A percentile compares a stretch with the other conserved stretches of the same genome.
phyloP scores from a whole-genome alignment of 1,140 invertebrate genomes.

The Cydia strobilella region DNA sequence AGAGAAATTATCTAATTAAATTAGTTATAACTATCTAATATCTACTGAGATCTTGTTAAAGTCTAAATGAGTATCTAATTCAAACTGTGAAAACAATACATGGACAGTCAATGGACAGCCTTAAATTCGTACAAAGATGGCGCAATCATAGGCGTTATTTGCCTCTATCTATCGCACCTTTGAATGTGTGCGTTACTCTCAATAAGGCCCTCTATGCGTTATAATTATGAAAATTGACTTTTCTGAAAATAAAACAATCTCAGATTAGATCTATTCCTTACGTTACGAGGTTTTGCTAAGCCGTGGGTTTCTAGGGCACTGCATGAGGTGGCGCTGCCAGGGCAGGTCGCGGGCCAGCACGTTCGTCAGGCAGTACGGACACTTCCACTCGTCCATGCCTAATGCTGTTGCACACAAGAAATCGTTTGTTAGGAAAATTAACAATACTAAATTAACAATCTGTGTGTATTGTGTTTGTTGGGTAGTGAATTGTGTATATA shows the following conservation, averaged over 20 bases:
- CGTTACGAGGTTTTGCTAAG: slow-evolving; percentile 48
- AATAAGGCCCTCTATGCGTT: slow-evolving; percentile 14
- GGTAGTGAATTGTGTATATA: slow-evolving; percentile 29
- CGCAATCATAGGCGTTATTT: neutral
- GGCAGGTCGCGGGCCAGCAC: slow-evolving; percentile 68
- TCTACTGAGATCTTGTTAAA: slow-evolving; percentile 20
- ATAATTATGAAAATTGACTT: slow-evolving; percentile 6
- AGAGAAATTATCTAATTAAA: slow-evolving; percentile 26
- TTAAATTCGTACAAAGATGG: slow-evolving; percentile 6
- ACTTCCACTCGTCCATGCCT: slow-evolving; percentile 73
- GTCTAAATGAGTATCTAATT: slow-evolving; percentile 21
- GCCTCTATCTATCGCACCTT: neutral
- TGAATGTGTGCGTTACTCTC: neutral
- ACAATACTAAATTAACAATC: too few species aligned
- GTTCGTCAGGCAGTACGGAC: slow-evolving; percentile 71
- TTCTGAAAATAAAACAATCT: slow-evolving; percentile 11
- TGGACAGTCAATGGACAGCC: slow-evolving; percentile 14
- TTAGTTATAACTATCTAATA: slow-evolving; percentile 30
- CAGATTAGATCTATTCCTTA: neutral
- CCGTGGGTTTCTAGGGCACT: slow-evolving; percentile 69
- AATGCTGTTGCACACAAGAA: slow-evolving; percentile 53
- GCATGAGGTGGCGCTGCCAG: slow-evolving; percentile 75
- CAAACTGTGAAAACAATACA: slow-evolving; percentile 12
- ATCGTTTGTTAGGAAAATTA: slow-evolving; percentile 25
- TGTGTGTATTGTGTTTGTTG: too few species aligned